phyloP scores from a whole-genome alignment of 2,888 invertebrate genomes.

The Tineola bisselliella region DNA sequence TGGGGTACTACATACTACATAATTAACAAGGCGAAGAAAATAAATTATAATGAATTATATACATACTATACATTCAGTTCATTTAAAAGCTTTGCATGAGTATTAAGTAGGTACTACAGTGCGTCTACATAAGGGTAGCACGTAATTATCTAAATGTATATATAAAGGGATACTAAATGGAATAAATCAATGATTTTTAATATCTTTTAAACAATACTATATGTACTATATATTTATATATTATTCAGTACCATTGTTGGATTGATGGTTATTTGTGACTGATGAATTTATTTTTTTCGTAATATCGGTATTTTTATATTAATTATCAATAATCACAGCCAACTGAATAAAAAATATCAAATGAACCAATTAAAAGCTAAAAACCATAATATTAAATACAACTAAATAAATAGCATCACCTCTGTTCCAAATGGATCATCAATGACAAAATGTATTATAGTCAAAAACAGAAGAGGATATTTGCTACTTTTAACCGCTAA shows the following conservation, averaged over 20 bases:
- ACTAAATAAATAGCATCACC: neutral
- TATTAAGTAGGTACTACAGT: no score
- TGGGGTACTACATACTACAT: neutral
- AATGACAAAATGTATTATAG: constrained; percentile 5
- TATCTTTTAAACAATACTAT: neutral
- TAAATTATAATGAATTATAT: constrained; percentile 26
- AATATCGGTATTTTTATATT: neutral
- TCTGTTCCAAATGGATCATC: constrained; percentile 6
- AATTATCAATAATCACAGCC: constrained; percentile 3
- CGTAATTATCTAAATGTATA: neutral
- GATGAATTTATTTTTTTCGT: neutral
- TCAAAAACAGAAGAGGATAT: neutral
- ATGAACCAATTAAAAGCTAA: neutral
- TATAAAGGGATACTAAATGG: neutral
- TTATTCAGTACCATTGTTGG: no score
- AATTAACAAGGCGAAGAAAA: constrained; percentile 35
- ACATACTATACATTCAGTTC: constrained; percentile 27
- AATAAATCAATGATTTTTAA: neutral
- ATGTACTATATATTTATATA: no score
- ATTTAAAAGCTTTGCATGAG: constrained; percentile 43
- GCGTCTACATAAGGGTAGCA: constrained; percentile 23
- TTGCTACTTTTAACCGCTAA: neutral
- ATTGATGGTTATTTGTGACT: neutral
- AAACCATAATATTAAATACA: neutral
- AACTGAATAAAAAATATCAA: constrained; percentile 4